Base-by-base conservation (phyloP, 2,888 invertebrate species). In the Cactoblastis cactorum region DNA sequence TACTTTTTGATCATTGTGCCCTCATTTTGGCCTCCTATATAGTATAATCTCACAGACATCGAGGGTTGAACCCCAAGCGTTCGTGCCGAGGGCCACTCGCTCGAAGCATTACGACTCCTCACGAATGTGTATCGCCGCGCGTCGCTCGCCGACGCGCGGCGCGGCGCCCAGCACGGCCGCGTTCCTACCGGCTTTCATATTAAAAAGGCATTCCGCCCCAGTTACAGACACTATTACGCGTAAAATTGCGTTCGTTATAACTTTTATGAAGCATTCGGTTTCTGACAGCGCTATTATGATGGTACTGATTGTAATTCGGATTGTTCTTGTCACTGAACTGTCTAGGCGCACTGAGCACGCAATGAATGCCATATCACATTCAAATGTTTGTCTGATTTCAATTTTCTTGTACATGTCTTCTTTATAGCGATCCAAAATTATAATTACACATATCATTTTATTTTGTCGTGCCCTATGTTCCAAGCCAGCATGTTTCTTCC, bases 191-290 rank as follows among this genome's bases (percentile, higher is more conserved):
- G 6, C n/a, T n/a, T 28, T 43, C 15, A 17, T 28, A 43, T 43
- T 43, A 32, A 43, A 28, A 43, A 28, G 28, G 14, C 43, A 17
- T 41, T 24, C 4, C 14, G 41, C 18, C 11, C 12, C 43, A 28
- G 24, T 43, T 43, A 24, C 28, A 43, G 14, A 15, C 43, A 28
- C 43, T 43, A 28, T 43, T 43, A 41, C 15, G 24, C 28, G 28
- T 43, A 28, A 43, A 43, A 37, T 37, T 41, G 28, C 28, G 15
- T 43, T 28, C 3, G 15, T 43, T 43, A 9, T 28, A 6, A 43
- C 15, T 28, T 43, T 43, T 43, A 28, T 28, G 15, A 22, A 15
- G 1, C 24, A 15, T 43, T 43, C 12, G 43, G 15, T 15, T 43
- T 28, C 15, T 1, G 15, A 12, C 12, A 5, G 6, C 15, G 8